phyloP scores from a whole-genome alignment of 1,140 invertebrate species.

The Chrysoperla carnea region DNA sequence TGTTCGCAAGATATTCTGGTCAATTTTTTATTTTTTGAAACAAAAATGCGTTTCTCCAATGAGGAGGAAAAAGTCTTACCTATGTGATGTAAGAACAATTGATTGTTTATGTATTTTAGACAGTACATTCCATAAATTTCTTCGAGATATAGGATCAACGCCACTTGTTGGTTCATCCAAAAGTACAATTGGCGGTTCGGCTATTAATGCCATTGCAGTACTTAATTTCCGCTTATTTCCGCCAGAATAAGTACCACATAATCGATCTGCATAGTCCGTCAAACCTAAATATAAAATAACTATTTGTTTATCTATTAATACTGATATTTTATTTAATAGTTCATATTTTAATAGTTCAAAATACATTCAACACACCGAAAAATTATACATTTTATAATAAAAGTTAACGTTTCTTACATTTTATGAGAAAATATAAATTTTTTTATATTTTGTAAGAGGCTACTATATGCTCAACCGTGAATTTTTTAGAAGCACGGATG shows the following conservation, averaged over 20 bases:
- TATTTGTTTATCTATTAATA: not conserved
- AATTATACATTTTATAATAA: no score
- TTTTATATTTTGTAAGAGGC: no score
- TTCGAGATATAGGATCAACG: constrained; percentile 44
- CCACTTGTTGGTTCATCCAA: constrained; percentile 54
- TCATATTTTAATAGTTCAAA: not conserved
- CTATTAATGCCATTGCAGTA: constrained; percentile 62
- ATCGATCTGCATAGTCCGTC: constrained; percentile 21
- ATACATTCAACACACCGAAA: no score
- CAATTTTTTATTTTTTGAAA: no score
- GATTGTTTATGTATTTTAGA: constrained; percentile 28
- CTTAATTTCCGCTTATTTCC: constrained; percentile 74
- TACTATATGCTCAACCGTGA: no score
- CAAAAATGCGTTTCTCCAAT: no score
- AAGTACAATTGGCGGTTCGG: constrained; percentile 54
- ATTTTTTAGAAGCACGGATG: no score
- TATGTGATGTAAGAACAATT: constrained; percentile 40
- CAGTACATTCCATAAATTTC: constrained; percentile 42
- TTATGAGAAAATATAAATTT: no score
- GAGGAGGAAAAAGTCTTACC: no score
- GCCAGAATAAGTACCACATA: constrained; percentile 41
- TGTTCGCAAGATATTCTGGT: no score
- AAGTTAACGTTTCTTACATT: no score
- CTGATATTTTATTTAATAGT: not conserved
- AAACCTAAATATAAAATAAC: constrained; percentile 10